These are phyloP conservation scores for Petrolisthes manimaculis DNA, from an alignment of 2,888 invertebrate genomes.

Conservation along the genomic window DNA sequence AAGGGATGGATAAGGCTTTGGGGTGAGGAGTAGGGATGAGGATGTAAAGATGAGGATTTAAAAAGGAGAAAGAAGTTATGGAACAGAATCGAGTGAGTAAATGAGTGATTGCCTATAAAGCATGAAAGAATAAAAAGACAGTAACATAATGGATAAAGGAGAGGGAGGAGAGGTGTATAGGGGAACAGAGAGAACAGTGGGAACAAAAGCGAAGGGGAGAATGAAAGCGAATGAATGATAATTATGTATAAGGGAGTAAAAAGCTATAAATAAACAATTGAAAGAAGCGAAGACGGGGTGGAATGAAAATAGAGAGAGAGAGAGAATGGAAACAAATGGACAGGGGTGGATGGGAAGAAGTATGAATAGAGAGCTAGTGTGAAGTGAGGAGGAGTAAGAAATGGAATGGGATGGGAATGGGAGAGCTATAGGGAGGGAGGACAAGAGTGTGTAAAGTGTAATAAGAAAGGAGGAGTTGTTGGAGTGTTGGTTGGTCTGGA, in stretches of 20 bases:
- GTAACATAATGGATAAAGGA: neutral
- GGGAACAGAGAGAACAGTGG: neutral
- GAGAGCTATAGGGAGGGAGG: neutral
- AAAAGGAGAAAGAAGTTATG: no score
- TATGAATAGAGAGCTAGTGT: neutral
- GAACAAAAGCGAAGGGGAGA: neutral
- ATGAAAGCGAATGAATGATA: neutral
- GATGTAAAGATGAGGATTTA: no score
- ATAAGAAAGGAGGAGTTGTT: neutral
- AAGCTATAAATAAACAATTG: no score
- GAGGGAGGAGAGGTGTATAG: neutral
- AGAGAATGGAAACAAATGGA: neutral
- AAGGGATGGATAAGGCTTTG: neutral
- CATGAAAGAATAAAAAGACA: no score
- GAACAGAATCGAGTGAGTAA: no score
- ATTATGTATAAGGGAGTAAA: no score
- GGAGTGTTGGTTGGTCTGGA: neutral
- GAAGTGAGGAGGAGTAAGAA: neutral
- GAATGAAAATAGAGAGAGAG: neutral
- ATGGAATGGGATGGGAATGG: no score
- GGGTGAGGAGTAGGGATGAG: no score
- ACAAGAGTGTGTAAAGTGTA: neutral
- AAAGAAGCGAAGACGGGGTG: no score
- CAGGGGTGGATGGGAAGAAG: neutral
- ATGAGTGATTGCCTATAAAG: no score